Evolutionary conservation across 2,797 vertebrate genomes (phyloP), one percentile per base, ranked within the genome.

Genomic region (Rallus crepitans): DNA sequence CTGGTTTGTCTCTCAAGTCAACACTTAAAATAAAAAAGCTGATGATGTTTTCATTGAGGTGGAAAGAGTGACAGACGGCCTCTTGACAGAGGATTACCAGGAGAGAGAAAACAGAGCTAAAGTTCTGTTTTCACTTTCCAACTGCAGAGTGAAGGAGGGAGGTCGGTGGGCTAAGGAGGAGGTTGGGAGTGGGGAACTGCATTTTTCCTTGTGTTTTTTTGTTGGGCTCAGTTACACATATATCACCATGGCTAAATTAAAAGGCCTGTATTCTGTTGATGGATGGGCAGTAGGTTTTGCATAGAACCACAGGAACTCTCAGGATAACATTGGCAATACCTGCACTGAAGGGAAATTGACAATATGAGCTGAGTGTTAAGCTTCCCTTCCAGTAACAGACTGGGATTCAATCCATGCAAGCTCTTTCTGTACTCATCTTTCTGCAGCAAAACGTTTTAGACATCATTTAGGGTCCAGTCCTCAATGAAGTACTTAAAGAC

Each of bases 41-140:
- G 89, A 85, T 94, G 94, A 95, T 98, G 91, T 98, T 98, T 97
- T 97, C 94, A 47, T 77, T 97, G 96, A 96, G 91, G 91, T 96
- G 82, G 94, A 93, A 96, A 96, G 87, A 94, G 92, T 97, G 97
- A 97, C 87, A 96, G 97, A 96, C 89, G 71, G 82, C 89, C 92
- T 96, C 96, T 97, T 97, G 97, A 98, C 93, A 97, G 93, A 64
- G 79, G 97, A 97, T 98, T 97, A 98, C 95, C 79, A 87, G 52
- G 69, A 95, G 91, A 97, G 75, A 94, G 89, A 96, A 98, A 96
- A 96, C 94, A 94, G 94, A 95, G 90, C 90, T 90, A 68, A 94
- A 91, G 93, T 96, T 98, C 96, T 97, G 97, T 98, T 98, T 98
- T 98, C 97, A 96, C 95, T 98, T 97, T 98, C 92, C 93, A 97